Percentiles rank a stretch among this genome's conserved stretches.
phyloP scores from a whole-genome alignment of 2,113 vertebrate genomes.

The Laterallus jamaicensis region DNA sequence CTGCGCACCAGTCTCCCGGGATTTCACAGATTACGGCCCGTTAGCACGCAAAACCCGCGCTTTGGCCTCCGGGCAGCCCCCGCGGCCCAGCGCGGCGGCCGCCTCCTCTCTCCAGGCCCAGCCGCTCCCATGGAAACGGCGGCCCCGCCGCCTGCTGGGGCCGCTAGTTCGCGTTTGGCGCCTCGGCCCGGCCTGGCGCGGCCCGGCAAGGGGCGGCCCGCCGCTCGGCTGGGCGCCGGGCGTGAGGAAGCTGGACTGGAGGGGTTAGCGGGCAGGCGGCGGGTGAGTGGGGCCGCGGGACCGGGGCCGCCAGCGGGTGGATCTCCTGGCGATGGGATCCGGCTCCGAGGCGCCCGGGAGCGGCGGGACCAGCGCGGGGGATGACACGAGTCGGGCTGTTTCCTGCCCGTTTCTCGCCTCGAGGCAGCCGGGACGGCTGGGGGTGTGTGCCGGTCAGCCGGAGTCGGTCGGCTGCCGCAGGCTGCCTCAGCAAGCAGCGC shows the following conservation, averaged over 20 bases:
- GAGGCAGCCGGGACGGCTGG: not conserved
- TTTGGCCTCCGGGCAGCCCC: rapidly evolving
- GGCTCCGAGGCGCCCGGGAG: no score
- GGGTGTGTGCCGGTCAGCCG: not conserved
- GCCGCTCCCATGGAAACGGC: not conserved
- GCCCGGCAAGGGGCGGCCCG: not conserved
- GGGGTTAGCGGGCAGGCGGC: not conserved
- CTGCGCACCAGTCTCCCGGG: rapidly evolving
- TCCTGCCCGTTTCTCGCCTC: not conserved
- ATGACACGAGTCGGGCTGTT: not conserved
- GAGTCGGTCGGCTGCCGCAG: not conserved
- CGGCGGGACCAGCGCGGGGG: not conserved
- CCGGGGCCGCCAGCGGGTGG: no score
- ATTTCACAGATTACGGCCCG: rapidly evolving
- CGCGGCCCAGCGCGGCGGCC: rapidly evolving
- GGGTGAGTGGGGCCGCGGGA: not conserved
- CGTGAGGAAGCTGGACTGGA: not conserved
- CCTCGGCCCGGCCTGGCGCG: not conserved
- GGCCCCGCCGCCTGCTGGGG: conserved; percentile 18
- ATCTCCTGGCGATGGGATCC: not conserved
- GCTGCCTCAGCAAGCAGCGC: not conserved
- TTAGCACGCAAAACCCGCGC: rapidly evolving
- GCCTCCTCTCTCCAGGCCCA: not conserved
- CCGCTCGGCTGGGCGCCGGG: not conserved
- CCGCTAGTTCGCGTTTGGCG: not conserved